A percentile compares a stretch with the other conserved stretches of the same genome.
phyloP scores from a whole-genome alignment of 2,888 invertebrate species.

The Drosophila kanekoi region DNA sequence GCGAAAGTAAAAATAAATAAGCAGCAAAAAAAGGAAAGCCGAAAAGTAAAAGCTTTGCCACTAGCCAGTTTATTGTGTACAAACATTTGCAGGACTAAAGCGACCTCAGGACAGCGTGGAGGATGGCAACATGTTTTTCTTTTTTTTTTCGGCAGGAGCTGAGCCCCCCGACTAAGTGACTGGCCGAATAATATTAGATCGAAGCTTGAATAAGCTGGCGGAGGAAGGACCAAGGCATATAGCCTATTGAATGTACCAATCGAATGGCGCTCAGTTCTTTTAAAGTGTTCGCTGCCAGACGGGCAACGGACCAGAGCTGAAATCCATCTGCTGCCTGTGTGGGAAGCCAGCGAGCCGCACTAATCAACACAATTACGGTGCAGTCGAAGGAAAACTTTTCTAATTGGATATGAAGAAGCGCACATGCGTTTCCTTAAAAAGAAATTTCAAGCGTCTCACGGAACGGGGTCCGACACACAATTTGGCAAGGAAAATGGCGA shows the following conservation, averaged over 20 bases:
- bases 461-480: constrained; percentile 63
- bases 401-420: constrained; percentile 81
- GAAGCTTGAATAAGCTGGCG: constrained; percentile 61
- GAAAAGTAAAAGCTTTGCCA: constrained; percentile 75
- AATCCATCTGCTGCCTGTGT: constrained; percentile 29
- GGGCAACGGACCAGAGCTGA: not conserved
- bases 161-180: constrained; percentile 55
- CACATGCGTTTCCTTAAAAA: constrained; percentile 77
- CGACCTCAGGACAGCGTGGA: constrained; percentile 7
- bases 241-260: constrained; percentile 62
- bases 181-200: constrained; percentile 65
- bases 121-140: not conserved
- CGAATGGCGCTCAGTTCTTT: constrained; percentile 56
- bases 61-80: constrained; percentile 73
- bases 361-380: constrained; percentile 78
- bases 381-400: constrained; percentile 77
- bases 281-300: constrained; percentile 44
- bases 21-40: constrained; percentile 62
- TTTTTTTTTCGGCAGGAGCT: not conserved
- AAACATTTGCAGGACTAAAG: constrained; percentile 63
- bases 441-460: constrained; percentile 43
- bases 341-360: constrained; percentile 72
- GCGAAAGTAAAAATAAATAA: constrained; percentile 63
- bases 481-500: constrained; percentile 66
- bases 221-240: constrained; percentile 18